Evolutionary conservation across 2,888 invertebrate species (phyloP).

Genomic region (Octonoba sinensis): DNA sequence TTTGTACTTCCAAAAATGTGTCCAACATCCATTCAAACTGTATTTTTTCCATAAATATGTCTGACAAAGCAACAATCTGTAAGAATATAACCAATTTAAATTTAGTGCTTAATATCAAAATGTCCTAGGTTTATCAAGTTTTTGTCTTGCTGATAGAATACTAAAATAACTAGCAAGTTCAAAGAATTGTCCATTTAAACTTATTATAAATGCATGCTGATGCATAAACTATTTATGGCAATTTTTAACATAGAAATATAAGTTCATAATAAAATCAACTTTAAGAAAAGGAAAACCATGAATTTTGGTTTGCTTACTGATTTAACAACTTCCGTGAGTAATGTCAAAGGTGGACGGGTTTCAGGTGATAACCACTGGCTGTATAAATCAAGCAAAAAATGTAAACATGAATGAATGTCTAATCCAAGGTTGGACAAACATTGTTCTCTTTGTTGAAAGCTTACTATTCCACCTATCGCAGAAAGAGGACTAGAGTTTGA

Average conservation of each 20-base stretch:
- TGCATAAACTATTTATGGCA: too few species aligned
- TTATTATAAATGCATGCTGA: too few species aligned
- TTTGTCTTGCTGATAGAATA: not conserved
- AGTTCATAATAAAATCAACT: too few species aligned
- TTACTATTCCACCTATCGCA: conserved; percentile 43
- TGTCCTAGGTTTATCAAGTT: too few species aligned
- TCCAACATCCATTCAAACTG: conserved; percentile 87
- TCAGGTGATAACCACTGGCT: conserved; percentile 80
- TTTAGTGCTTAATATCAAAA: not conserved
- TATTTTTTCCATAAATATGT: conserved; percentile 78
- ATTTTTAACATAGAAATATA: too few species aligned
- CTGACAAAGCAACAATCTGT: conserved; percentile 79
- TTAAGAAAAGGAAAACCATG: too few species aligned
- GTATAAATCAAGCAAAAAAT: conserved; percentile 90
- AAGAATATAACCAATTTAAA: conserved; percentile 23
- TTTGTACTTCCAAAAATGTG: conserved; percentile 77
- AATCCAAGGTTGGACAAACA: conserved; percentile 75
- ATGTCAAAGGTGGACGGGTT: conserved; percentile 70
- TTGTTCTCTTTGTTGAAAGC: conserved; percentile 66
- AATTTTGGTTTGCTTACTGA: conserved; percentile 71
- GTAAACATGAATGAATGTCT: conserved; percentile 92
- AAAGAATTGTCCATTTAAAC: too few species aligned
- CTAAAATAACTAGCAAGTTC: not conserved
- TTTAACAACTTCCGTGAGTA: conserved; percentile 72
- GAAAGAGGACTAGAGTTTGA: conserved; percentile 60